A percentile compares a stretch with the other conserved stretches of the same genome.
Evolutionary conservation across 2,888 invertebrate genomes (phyloP).

Genomic region (Deroplatys truncata): DNA sequence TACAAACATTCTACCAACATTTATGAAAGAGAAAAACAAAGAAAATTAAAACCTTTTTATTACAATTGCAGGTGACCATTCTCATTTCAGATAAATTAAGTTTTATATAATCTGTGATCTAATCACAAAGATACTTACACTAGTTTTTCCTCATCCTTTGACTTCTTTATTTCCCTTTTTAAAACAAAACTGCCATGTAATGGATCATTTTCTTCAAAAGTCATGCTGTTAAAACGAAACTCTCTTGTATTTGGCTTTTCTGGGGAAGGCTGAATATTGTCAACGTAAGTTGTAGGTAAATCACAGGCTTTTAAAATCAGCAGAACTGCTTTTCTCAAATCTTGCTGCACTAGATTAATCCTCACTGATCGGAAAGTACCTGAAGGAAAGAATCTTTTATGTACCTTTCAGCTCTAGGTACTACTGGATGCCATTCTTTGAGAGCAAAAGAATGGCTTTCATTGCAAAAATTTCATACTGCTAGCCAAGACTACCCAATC

Average conservation of each 20-base stretch:
- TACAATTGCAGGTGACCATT: too few relatives aligned
- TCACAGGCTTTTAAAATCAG: slow-evolving; percentile 76
- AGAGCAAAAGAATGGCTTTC: too few relatives aligned
- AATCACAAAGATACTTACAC: slow-evolving; percentile 28
- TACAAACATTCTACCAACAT: neutral
- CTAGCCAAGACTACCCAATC: too few relatives aligned
- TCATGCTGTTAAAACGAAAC: slow-evolving; percentile 43
- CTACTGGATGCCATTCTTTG: too few relatives aligned
- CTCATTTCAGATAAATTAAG: too few relatives aligned
- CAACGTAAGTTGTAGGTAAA: slow-evolving; percentile 81
- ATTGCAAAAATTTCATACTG: too few relatives aligned
- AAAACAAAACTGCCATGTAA: slow-evolving; percentile 50
- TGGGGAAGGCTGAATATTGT: slow-evolving; percentile 57
- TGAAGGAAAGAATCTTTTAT: slow-evolving; percentile 40
- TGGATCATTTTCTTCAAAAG: slow-evolving; percentile 50
- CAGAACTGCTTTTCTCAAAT: slow-evolving; percentile 68
- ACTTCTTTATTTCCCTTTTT: slow-evolving; percentile 47
- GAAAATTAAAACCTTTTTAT: neutral
- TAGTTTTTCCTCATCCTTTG: slow-evolving; percentile 41
- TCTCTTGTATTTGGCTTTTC: slow-evolving; percentile 44
- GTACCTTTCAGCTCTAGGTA: neutral
- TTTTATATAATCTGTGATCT: too few relatives aligned
- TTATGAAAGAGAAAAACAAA: neutral
- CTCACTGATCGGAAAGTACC: slow-evolving; percentile 70
- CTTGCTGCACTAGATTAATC: slow-evolving; percentile 63